A percentile compares a stretch with the other conserved stretches of the same genome.
Conservation (phyloP, 1,140 invertebrate species). For the Monochamus saltuarius region DNA sequence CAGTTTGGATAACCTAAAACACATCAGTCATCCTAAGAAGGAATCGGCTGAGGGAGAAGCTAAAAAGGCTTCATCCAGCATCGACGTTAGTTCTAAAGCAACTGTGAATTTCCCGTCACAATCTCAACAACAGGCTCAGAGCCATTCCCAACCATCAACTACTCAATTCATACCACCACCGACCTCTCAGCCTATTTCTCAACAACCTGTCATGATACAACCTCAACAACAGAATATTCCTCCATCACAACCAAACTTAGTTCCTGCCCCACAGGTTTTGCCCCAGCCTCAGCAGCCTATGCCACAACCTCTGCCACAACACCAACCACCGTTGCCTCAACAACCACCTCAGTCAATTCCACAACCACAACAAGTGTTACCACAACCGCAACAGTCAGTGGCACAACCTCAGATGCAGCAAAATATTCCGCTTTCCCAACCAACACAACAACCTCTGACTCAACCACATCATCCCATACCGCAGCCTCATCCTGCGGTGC, state of each 20-base stretch:
- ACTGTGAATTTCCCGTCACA: conserved; percentile 9
- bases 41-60: conserved; percentile 36
- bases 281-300: conserved; percentile 11
- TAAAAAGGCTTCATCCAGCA: conserved; percentile 34
- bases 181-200: conserved; percentile 4
- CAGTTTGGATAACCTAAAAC: conserved; percentile 58
- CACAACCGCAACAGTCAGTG: conserved; percentile 8
- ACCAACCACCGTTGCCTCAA: neutral
- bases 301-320: conserved; percentile 15
- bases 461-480: neutral
- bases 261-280: neutral
- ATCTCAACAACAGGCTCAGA: neutral
- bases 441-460: conserved; percentile 2
- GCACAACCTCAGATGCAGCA: conserved; percentile 12
- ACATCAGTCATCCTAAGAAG: conserved; percentile 49
- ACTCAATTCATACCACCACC: conserved; percentile 19
- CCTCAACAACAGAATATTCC: conserved; percentile 14
- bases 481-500: neutral
- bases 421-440: neutral
- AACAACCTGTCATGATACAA: neutral
- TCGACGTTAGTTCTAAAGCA: conserved; percentile 22
- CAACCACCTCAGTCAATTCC: conserved; percentile 8
- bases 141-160: neutral
- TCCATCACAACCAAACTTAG: neutral
- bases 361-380: conserved; percentile 5